phyloP scores from a whole-genome alignment of 1,140 invertebrate species.

The Trinorchestia longiramus region DNA sequence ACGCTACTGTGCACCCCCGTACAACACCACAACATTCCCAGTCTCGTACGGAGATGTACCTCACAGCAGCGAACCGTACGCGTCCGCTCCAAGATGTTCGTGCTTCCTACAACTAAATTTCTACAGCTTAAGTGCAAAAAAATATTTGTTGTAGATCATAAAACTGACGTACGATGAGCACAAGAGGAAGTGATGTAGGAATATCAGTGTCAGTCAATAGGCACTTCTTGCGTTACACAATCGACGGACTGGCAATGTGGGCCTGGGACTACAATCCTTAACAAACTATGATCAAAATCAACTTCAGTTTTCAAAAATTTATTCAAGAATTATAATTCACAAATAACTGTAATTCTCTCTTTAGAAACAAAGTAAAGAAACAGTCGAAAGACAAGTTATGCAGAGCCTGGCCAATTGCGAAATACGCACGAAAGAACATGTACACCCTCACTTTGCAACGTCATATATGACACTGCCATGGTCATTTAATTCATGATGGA shows the following conservation, averaged over 20 bases:
- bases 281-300: not conserved
- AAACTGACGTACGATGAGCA: not conserved
- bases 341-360: not conserved
- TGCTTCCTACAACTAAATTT: not conserved
- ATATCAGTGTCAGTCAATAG: constrained; percentile 50
- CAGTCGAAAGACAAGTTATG: not conserved
- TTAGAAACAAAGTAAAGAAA: not conserved
- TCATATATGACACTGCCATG: not conserved
- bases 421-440: not conserved
- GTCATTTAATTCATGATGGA: not conserved
- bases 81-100: not conserved
- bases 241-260: constrained; percentile 29
- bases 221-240: constrained; percentile 51
- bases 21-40: too few relatives aligned
- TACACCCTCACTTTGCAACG: not conserved
- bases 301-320: not conserved
- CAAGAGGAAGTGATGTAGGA: not conserved
- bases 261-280: not conserved
- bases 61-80: too few relatives aligned
- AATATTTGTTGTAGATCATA: not conserved
- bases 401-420: constrained; percentile 28
- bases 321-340: not conserved
- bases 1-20: too few relatives aligned
- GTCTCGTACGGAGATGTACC: too few relatives aligned
- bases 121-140: not conserved